Evolutionary conservation across 2,113 vertebrate genomes (phyloP), one percentile per base, ranked within the genome.

Genomic region (Sorex araneus): DNA sequence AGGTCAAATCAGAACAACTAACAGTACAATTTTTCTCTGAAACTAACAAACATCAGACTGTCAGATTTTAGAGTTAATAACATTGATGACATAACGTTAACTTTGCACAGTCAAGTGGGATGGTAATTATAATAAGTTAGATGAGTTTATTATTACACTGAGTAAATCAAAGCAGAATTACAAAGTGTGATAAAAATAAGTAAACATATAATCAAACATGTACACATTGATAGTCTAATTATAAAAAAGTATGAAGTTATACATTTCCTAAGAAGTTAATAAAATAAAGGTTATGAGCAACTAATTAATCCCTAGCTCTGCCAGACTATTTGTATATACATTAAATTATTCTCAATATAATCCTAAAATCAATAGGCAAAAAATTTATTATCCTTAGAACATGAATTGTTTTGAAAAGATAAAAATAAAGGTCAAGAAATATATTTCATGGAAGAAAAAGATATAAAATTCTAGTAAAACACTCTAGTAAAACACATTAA

Each of bases 121-220:
- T 21, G 66, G 27, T 70, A 36, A 70, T 67, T 84, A 23, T 43
- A 63, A 76, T n/a, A 94, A 77, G 54, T 90, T 93, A 91, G 36
- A 73, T 47, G 34, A 77, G 23, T 90, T 87, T 87, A 80, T 84
- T 81, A 81, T 45, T 74, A 70, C 27, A 84, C 19, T 36, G 80
- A 60, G 63, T 84, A 90, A 95, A 94, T 1, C 63, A 91, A 67
- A 91, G 63, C 19, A 23, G 18, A 91, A 45, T 84, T 84, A 82
- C 66, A 16, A 94, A 95, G 19, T 74, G 1, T 87, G 43, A 77
- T n/a, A n/a, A n/a, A 89, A 80, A 73, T 36, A 23, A 95, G 11
- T 90, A 74, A 87, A 85, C 83, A 27, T 95, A 34, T 90, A 85
- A 70, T 71, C 64, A 34, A 85, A 91, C 6, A 89, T 84, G 90